Percentiles rank a stretch among this genome's conserved stretches.
Evolutionary conservation across 1,140 invertebrate genomes (phyloP).

Genomic region (Lepidostoma basale): DNA sequence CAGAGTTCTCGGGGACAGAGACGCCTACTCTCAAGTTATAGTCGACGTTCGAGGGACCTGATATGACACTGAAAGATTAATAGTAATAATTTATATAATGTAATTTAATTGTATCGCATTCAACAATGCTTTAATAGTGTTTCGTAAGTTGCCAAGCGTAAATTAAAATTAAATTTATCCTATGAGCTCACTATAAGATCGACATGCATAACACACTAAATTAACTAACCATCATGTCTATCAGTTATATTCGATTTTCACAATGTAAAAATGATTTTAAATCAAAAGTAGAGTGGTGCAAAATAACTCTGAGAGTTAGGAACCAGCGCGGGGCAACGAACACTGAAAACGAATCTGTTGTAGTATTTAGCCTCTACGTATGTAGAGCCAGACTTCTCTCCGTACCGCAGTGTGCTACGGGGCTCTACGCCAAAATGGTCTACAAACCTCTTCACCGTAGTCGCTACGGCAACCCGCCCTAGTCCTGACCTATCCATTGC

Average conservation of each 20-base stretch:
- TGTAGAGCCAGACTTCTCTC: not conserved
- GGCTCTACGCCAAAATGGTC: not conserved
- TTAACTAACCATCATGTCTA: not conserved
- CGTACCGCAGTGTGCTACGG: constrained; percentile 6
- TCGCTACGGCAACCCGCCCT: not conserved
- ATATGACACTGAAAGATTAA: too few species aligned
- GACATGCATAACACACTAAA: not conserved
- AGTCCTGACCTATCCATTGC: not conserved
- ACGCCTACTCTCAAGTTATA: too few species aligned
- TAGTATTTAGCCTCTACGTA: not conserved
- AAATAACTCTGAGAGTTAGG: not conserved
- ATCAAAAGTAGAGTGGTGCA: not conserved
- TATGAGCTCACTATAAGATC: not conserved
- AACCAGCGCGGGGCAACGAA: constrained; percentile 15
- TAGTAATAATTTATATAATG: too few species aligned
- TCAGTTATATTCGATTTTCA: not conserved
- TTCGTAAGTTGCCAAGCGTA: too few species aligned
- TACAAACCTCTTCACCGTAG: not conserved
- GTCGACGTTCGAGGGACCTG: too few species aligned
- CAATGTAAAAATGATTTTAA: not conserved
- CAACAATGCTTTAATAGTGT: too few species aligned
- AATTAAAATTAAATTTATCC: too few species aligned
- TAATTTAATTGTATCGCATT: too few species aligned
- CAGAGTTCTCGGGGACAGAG: too few species aligned
- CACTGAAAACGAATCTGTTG: constrained; percentile 29